Evolutionary conservation across 35 echinoderm and acorn worm genomes (phyloP).

Genomic region (Ophioderma brevispina): DNA sequence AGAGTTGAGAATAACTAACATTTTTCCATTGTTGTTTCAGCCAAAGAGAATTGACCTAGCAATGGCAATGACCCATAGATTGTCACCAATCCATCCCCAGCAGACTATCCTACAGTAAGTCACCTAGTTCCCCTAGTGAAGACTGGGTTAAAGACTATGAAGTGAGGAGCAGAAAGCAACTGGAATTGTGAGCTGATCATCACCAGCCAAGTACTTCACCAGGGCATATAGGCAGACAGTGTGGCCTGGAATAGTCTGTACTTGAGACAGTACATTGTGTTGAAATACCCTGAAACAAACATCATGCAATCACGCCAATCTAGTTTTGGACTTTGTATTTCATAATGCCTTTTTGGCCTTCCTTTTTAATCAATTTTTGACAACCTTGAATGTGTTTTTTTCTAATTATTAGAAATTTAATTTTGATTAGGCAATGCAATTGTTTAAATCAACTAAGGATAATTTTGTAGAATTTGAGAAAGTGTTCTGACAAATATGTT

Average conservation of each 20-base stretch:
- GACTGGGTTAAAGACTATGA: neutral
- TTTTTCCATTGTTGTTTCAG: too few relatives aligned
- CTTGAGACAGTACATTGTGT: neutral
- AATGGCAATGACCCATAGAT: neutral
- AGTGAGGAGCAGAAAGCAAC: neutral
- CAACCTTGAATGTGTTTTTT: too few relatives aligned
- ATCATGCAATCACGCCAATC: neutral
- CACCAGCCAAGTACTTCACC: neutral
- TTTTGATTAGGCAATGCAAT: neutral
- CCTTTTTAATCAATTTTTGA: too few relatives aligned
- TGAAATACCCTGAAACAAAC: constrained; percentile 1
- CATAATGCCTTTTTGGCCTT: too few relatives aligned
- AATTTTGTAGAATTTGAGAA: neutral
- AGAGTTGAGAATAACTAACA: too few relatives aligned
- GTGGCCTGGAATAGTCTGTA: neutral
- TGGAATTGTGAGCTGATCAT: neutral
- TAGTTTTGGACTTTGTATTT: neutral
- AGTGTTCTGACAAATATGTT: neutral
- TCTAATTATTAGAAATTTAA: neutral
- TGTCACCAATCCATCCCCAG: neutral
- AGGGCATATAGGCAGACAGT: neutral
- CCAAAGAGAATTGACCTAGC: neutral
- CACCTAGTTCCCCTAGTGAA: neutral
- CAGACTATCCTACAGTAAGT: constrained; percentile 10
- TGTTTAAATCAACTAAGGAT: too few relatives aligned